Percentiles rank a stretch among this genome's conserved stretches.
These are phyloP conservation scores for Indri indri DNA, from an alignment of 2,113 vertebrate species.

Conservation along the genomic window DNA sequence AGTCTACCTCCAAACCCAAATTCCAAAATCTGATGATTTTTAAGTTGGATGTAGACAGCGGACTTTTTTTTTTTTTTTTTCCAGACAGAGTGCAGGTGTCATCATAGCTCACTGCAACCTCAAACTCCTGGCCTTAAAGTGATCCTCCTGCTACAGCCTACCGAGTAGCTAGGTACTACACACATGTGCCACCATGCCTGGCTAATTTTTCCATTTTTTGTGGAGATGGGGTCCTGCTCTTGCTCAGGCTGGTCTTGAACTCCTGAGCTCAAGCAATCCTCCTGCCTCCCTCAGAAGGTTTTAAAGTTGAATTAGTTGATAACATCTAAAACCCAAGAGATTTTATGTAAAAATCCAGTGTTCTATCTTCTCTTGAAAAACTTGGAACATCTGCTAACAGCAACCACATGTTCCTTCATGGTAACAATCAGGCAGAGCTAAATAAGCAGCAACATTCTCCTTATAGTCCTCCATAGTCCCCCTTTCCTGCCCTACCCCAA, in stretches of 20 bases:
- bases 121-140: no score
- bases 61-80: no score
- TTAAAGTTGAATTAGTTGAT: slow-evolving; percentile 13
- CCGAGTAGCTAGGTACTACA: no score
- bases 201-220: no score
- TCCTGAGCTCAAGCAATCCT: no score
- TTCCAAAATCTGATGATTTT: not conserved
- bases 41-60: not conserved
- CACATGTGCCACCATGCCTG: no score
- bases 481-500: not conserved
- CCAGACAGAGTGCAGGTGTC: no score
- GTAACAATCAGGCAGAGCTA: not conserved
- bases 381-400: not conserved
- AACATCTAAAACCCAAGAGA: slow-evolving; percentile 21
- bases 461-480: not conserved
- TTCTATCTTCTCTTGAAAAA: not conserved
- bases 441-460: not conserved
- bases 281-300: not conserved
- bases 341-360: slow-evolving; percentile 27
- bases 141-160: no score
- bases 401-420: not conserved
- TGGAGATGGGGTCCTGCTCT: no score
- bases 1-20: slow-evolving; percentile 1
- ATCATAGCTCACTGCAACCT: no score
- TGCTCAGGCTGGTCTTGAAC: no score